Percentiles rank a stretch among this genome's conserved stretches.
phyloP scores from a whole-genome alignment of 2,888 invertebrate genomes.

The Lucinisca nassula region DNA sequence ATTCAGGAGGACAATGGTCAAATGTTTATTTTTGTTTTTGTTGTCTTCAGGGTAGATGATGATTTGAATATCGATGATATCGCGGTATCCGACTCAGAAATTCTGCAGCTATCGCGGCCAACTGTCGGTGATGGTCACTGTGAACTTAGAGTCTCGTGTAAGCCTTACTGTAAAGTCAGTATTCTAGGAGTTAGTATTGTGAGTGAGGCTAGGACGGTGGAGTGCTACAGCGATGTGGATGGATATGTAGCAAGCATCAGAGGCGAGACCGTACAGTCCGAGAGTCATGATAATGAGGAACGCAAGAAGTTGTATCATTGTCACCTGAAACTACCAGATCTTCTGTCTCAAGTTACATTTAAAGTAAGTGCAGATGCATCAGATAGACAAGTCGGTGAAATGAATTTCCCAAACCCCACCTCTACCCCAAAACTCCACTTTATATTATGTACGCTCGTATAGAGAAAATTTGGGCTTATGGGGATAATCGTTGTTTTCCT shows the following conservation, averaged over 20 bases:
- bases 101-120: neutral
- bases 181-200: slow-evolving; percentile 52
- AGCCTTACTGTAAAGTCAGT: slow-evolving; percentile 54
- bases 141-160: slow-evolving; percentile 48
- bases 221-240: slow-evolving; percentile 60
- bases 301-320: slow-evolving; percentile 17
- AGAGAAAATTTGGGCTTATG: no score
- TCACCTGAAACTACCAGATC: slow-evolving; percentile 35
- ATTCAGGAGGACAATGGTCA: no score
- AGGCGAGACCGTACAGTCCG: slow-evolving; percentile 24
- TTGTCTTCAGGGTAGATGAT: neutral
- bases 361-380: no score
- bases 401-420: no score
- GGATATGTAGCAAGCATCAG: slow-evolving; percentile 59
- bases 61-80: neutral
- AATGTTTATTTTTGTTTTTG: no score
- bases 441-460: no score
- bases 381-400: no score
- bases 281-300: neutral
- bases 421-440: no score
- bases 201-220: slow-evolving; percentile 61
- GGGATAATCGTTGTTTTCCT: no score
- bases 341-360: slow-evolving; percentile 24
- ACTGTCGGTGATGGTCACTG: neutral
- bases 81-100: neutral